Base-by-base conservation (phyloP, 1,140 invertebrate genomes). In the Drosophila lowei region DNA sequence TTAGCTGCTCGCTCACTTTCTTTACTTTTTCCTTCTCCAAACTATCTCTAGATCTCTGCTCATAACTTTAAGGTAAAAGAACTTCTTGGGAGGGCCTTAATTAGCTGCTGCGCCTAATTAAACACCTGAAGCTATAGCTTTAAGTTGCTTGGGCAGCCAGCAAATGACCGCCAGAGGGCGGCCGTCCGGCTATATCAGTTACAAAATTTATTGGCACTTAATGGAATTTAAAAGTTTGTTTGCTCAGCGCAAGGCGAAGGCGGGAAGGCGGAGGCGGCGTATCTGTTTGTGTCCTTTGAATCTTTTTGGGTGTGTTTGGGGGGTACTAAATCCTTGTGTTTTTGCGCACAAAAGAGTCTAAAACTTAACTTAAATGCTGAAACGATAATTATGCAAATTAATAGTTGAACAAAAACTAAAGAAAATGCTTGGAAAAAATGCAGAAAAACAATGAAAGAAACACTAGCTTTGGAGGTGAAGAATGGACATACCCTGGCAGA, bases 221-320 rank as follows among this genome's bases (percentile, higher is more conserved):
- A 88, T 89, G 79, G 79, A 88, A 88, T 83, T 88, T 88, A 88
- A 88, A 89, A 89, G 84, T 89, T 89, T 88, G 77, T 88, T 83
- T 79, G 64, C 83, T 65, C 25, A 52, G 71, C 50, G 66, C 72
- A 48, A 8, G 9, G 2, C 30, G 9, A 11, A 34, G 30, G 9
- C 30, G 9, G 9, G 3, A 34, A 34, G 6, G 6, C 6, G 28
- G 28, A 28, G 30, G 9, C 30, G 30, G 7, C 13, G 34, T 38
- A 4, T 5, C 34, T 38, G 34, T 13, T 11, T 13, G 11, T 38
- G 34, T 4, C 34, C 34, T 13, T 38, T 38, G 34, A 38, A 38
- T 53, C n/a, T 44, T 48, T 44, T 25, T 44, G 44, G 55, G 28
- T 38, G 28, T 56, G 11, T 21, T n/a, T 52, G 28, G 30, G 54